Conservation (phyloP, 2,888 invertebrate genomes). For the Galerucella pusilla region DNA sequence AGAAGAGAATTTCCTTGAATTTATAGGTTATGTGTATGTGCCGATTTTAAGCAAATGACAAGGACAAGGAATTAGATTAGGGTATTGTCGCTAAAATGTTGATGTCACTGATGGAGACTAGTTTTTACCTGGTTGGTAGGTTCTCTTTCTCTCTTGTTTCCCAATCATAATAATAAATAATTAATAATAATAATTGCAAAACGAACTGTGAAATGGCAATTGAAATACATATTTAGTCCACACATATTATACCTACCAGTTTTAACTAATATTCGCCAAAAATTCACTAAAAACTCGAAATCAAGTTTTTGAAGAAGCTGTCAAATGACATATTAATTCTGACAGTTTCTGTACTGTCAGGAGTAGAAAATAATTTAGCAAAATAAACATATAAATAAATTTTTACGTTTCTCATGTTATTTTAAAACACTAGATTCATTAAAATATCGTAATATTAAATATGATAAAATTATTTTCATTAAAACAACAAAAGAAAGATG, state of each 20-base stretch:
- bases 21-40: background rate
- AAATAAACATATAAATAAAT: slow-evolving; percentile 43
- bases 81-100: too few species aligned
- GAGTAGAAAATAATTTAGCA: slow-evolving; percentile 35
- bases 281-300: background rate
- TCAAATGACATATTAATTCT: slow-evolving; percentile 6
- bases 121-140: too few species aligned
- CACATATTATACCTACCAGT: too few species aligned
- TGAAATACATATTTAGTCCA: too few species aligned
- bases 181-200: too few species aligned
- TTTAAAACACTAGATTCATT: slow-evolving; percentile 26
- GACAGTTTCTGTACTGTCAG: slow-evolving; percentile 27
- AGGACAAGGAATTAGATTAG: too few species aligned
- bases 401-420: slow-evolving; percentile 42
- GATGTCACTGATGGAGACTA: too few species aligned
- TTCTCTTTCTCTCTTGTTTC: too few species aligned
- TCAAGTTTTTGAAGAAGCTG: background rate
- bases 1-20: background rate
- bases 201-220: too few species aligned
- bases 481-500: slow-evolving; percentile 99
- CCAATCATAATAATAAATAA: too few species aligned
- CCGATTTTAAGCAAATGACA: too few species aligned
- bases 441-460: slow-evolving; percentile 54
- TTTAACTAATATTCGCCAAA: background rate
- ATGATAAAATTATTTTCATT: slow-evolving; percentile 99